These are phyloP conservation scores for Paratilapia polleni DNA, from an alignment of 2,113 vertebrate genomes.

Conservation along the genomic window DNA sequence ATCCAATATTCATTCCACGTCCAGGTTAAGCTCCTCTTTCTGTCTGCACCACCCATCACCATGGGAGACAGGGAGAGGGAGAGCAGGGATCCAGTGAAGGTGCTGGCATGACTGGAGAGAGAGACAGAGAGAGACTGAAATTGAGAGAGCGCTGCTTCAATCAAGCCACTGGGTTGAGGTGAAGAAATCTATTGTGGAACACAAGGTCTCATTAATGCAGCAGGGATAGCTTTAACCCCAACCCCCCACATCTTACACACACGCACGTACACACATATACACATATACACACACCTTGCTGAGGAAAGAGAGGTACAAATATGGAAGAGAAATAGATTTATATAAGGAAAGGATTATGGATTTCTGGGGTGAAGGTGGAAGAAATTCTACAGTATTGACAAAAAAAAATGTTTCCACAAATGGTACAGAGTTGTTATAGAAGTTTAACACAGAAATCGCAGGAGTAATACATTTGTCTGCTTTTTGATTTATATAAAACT, in stretches of 20 bases:
- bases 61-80: constrained; percentile 21
- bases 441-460: not conserved
- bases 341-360: constrained; percentile 7
- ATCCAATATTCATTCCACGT: constrained; percentile 76
- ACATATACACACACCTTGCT: constrained; percentile 10
- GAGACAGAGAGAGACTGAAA: constrained; percentile 41
- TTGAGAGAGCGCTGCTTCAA: constrained; percentile 73
- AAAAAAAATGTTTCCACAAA: not conserved
- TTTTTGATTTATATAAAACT: not conserved
- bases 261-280: not conserved
- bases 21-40: constrained; percentile 80
- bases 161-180: constrained; percentile 67
- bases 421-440: not conserved
- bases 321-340: constrained; percentile 19
- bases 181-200: constrained; percentile 67
- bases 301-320: constrained; percentile 19
- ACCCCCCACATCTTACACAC: not conserved
- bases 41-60: constrained; percentile 77
- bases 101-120: constrained; percentile 40
- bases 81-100: constrained; percentile 31
- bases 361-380: not conserved
- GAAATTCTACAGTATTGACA: not conserved
- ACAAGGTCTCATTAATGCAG: constrained; percentile 68
- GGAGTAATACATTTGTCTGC: not conserved
- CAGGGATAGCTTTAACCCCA: constrained; percentile 68